phyloP scores from a whole-genome alignment of 2,797 vertebrate species.

The Enteromius anoplus region DNA sequence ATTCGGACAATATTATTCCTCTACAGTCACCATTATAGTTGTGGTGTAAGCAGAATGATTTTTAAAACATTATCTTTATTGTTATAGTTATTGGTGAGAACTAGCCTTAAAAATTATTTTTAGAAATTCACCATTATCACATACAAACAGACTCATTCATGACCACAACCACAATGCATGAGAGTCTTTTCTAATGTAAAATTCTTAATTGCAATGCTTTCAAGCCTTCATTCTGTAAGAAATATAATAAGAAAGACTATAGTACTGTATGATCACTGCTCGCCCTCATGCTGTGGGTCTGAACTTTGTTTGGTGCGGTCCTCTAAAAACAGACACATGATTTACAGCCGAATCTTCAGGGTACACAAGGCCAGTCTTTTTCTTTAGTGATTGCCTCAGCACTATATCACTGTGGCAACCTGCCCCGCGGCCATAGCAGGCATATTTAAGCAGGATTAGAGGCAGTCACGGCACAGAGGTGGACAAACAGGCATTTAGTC shows the following conservation, averaged over 20 bases:
- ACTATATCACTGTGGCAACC: slow-evolving; percentile 33
- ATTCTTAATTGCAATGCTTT: background rate
- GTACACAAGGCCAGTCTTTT: slow-evolving; percentile 28
- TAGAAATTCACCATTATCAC: background rate
- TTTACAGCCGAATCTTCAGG: slow-evolving; percentile 44
- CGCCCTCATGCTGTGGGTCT: slow-evolving; percentile 8
- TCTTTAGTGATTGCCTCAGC: slow-evolving; percentile 44
- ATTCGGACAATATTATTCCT: background rate
- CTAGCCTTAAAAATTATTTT: background rate
- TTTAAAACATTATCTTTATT: background rate
- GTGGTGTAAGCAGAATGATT: background rate
- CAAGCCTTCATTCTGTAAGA: slow-evolving; percentile 1
- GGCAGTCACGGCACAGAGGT: slow-evolving; percentile 18
- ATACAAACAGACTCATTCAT: background rate
- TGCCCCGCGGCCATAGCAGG: background rate
- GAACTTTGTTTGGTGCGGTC: slow-evolving; percentile 27
- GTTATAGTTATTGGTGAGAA: background rate
- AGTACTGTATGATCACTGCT: background rate
- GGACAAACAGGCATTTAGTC: background rate
- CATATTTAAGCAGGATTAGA: slow-evolving; percentile 26
- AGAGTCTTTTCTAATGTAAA: slow-evolving; percentile 2
- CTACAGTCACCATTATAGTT: background rate
- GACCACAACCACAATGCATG: background rate
- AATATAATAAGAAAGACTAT: background rate
- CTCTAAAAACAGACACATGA: slow-evolving; percentile 51